Evolutionary conservation across 2,888 invertebrate genomes (phyloP), one percentile per base, ranked within the genome.

Genomic region (Hypselothyrea guttata): DNA sequence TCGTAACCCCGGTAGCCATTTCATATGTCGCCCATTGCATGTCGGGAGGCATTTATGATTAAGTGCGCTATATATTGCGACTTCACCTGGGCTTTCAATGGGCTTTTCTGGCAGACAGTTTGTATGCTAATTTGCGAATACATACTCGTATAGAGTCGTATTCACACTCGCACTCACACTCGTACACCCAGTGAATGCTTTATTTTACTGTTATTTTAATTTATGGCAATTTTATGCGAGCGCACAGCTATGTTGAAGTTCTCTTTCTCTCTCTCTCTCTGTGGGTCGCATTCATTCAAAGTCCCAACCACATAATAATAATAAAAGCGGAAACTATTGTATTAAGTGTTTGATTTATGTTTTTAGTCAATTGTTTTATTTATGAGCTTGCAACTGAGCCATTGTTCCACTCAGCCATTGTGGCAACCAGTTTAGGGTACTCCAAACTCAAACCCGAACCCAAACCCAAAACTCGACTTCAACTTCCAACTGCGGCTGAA

Each of bases 291-390:
- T 13, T 1, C 8, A 35, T 42, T 30, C 59, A 37, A 49, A 59
- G 59, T 58, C 71, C 66, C 74, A 61, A 77, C 63, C 71, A 81
- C 79, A 81, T 85, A 81, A 84, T 86, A 86, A 85, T 84, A 81
- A 58, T 58, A 53, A 81, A 84, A 81, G 81, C 86, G 81, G 81
- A 81, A 81, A 86, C 81, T 81, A 81, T 81, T 81, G 86, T 81
- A 86, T 81, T 86, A 81, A 81, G 81, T 81, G 81, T 81, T 81
- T 81, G 81, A 81, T 81, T 81, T 81, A 81, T 81, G 84, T 69
- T 71, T 77, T 81, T 74, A 77, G 77, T 81, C 79, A 81, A 81
- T 81, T 83, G 79, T 85, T 85, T 84, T 84, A 84, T 81, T 81
- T 85, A 81, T 85, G 86, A 83, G 75, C 69, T 69, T 52, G 53